These are phyloP conservation scores for Scaeva pyrastri DNA, from an alignment of 2,888 invertebrate species.

Conservation along the genomic window DNA sequence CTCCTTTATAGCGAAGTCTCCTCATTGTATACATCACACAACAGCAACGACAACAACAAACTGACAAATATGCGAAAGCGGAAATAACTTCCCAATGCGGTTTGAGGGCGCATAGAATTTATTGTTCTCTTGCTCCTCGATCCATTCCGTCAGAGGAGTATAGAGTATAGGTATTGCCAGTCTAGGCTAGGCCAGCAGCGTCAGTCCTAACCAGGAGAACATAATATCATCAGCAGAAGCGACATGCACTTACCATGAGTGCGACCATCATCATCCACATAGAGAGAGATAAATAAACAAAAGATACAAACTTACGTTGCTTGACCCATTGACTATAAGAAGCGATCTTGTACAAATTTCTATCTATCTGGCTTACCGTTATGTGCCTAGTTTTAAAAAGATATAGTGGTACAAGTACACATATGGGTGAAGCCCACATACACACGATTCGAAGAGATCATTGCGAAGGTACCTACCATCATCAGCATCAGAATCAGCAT, in stretches of 20 bases:
- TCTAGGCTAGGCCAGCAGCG: neutral
- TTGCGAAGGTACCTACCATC: conserved; percentile 27
- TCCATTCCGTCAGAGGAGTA: conserved; percentile 12
- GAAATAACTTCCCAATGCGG: conserved; percentile 70
- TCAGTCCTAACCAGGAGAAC: neutral
- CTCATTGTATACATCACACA: neutral
- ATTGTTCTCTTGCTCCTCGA: conserved; percentile 50
- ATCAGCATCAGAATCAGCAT: neutral
- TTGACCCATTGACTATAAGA: conserved; percentile 76
- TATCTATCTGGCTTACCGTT: conserved; percentile 73
- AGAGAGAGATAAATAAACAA: conserved; percentile 18
- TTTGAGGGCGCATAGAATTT: conserved; percentile 64
- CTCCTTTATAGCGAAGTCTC: neutral
- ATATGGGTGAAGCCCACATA: conserved; percentile 64
- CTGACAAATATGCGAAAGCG: conserved; percentile 73
- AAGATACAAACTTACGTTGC: conserved; percentile 60
- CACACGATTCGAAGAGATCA: conserved; percentile 38
- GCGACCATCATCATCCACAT: neutral
- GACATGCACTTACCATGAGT: conserved; percentile 36
- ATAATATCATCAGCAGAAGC: neutral
- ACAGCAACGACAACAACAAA: neutral
- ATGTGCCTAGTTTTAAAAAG: conserved; percentile 69
- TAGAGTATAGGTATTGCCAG: too few relatives aligned
- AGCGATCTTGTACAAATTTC: conserved; percentile 75
- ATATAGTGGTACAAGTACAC: conserved; percentile 66